Base-by-base conservation (phyloP, 2,113 vertebrate species). In the Lepus americanus region DNA sequence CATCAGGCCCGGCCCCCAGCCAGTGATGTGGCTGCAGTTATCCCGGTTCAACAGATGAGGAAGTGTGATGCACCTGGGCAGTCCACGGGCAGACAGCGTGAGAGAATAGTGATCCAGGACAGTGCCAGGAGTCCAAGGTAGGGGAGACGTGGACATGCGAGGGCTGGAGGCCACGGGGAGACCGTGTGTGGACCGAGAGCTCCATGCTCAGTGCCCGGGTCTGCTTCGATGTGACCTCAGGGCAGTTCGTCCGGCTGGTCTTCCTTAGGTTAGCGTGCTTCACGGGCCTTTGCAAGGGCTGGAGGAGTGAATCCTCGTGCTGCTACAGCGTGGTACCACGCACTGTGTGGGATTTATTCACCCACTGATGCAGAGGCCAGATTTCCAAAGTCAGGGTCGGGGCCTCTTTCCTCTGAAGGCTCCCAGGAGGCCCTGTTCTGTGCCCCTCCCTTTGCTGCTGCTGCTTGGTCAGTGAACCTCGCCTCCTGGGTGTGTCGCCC, bases 101-200 rank as follows among this genome's bases (percentile, higher is more conserved):
- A 79, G 23, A 22, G 11, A 36, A 36, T 36, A 36, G 36, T 36
- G 36, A 12, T 10, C 53, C 23, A 63, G 55, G 55, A 44, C 14
- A 9, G 25, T 25, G 44, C 44, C 36, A 31, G 44, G 17, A 1
- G 7, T 76, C n/a, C 1, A 1, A 8, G 5, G 61, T 27, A 9
- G 36, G 88, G 64, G 36, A n/a, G 33, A n/a, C 4, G 1, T 29
- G 11, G 14, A 2, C 55, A 53, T 29, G 11, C 12, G 53, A 23
- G 31, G 53, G 6, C 9, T 12, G 9, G 17, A 23, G 27, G 63
- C 0, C 61, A 22, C 0, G 3, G 6, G 49, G 33, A 16, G 7
- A 2, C 29, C 33, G 6, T 29, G 25, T 5, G 11, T 53, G 13
- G 22, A 23, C 2, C 44, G 0, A 44, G 44, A 44, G 44, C 44